Base-by-base conservation (phyloP, 2,797 vertebrate species). In the Lutjanus argentimaculatus region DNA sequence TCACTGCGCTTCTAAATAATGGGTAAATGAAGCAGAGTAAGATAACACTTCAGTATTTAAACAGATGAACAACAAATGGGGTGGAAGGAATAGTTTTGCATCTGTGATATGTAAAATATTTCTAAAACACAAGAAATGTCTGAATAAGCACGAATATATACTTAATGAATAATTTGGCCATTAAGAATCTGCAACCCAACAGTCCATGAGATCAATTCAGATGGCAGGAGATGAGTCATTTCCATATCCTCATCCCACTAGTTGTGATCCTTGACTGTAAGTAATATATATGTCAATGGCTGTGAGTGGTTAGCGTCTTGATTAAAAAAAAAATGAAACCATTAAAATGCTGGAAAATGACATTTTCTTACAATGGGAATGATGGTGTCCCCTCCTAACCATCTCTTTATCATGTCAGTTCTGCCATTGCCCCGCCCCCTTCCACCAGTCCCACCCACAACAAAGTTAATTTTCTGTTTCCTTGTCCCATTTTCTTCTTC, bases 1-100 rank as follows among this genome's bases (percentile, higher is more conserved):
- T 78, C 10, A 63, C 21, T 58, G 72, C 73, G 52, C 42, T 46
- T 75, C 63, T 84, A 78, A 65, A 77, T 72, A 74, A 79, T 68
- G 15, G 42, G 46, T 55, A 66, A 69, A 25, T 80, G 45, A 81
- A 84, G 81, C 46, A 84, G 42, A 83, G 40, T 59, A 80, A 40
- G 36, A 82, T 80, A 69, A 74, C 43, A 74, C 58, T 63, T 61
- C 49, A 59, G 19, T 49, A 25, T 82, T 74, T 57, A 49, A 84
- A 75, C 56, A 72, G 57, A 10, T 68, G 8, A 73, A 67, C 19
- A 79, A 70, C 17, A 71, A 74, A 56, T 19, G n/a, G 8, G 40
- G 15, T 72, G 67, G 51, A 82, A 85, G 67, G 67, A 80, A 68
- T 69, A 74, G 8, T 43, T 81, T 70, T 70, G 30, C 12, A 2